phyloP scores from a whole-genome alignment of 1,140 invertebrate species.

The Sycophaga agraensis region DNA sequence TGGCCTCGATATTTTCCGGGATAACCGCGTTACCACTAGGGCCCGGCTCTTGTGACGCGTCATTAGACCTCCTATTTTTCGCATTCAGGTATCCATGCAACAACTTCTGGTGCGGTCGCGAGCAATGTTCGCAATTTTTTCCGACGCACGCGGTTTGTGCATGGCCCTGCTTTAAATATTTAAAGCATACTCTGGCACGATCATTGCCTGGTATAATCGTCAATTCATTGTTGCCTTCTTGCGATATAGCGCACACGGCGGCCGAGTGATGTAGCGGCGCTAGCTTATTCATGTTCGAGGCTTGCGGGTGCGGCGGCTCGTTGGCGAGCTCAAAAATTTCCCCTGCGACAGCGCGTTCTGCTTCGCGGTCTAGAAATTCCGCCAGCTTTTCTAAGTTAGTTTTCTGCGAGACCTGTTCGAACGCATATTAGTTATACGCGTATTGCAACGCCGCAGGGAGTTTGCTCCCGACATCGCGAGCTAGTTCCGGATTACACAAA shows the following conservation, averaged over 20 bases:
- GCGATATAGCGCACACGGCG: too few species aligned
- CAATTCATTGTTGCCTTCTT: background rate
- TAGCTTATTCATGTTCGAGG: background rate
- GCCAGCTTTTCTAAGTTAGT: background rate
- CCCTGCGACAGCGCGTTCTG: background rate
- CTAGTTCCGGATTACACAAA: constrained; percentile 3
- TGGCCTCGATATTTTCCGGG: too few species aligned
- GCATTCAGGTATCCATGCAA: background rate
- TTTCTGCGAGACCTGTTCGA: background rate
- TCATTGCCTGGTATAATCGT: background rate
- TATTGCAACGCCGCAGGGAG: background rate
- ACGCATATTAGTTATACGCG: background rate
- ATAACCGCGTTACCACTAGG: too few species aligned
- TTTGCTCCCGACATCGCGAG: background rate
- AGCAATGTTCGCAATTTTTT: background rate
- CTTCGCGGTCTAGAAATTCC: background rate
- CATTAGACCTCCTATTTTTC: background rate
- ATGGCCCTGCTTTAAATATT: background rate
- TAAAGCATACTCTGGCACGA: background rate
- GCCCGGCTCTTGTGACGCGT: too few species aligned
- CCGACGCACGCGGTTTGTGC: background rate
- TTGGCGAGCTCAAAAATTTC: background rate
- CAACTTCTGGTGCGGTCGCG: background rate
- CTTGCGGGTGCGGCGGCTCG: background rate
- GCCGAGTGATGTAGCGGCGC: too few species aligned